phyloP scores from a whole-genome alignment of 2,797 vertebrate species.

The Coilia nasus region DNA sequence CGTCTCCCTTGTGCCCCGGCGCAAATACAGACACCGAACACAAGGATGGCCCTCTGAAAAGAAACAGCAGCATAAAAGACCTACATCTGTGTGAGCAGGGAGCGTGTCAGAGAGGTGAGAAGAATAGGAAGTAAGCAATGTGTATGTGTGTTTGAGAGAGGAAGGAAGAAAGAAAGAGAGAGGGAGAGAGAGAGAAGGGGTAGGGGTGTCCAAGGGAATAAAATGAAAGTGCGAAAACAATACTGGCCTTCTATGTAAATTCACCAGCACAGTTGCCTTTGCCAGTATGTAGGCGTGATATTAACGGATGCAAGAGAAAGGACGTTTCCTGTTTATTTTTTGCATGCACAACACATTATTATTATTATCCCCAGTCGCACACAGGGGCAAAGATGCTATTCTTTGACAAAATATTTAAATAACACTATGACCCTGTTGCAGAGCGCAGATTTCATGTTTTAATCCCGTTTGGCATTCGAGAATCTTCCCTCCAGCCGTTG shows the following conservation, averaged over 20 bases:
- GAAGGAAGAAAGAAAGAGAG: constrained; percentile 20
- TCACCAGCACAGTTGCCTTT: constrained; percentile 16
- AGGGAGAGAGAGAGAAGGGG: neutral
- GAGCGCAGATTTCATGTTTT: constrained; percentile 45
- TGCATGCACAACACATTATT: constrained; percentile 18
- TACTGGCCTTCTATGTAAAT: constrained; percentile 26
- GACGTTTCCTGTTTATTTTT: constrained; percentile 42
- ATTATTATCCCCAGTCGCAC: constrained; percentile 24
- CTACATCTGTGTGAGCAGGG: constrained; percentile 41
- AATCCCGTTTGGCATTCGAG: constrained; percentile 56
- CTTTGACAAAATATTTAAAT: constrained; percentile 19
- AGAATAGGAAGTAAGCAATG: constrained; percentile 31
- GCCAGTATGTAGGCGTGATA: constrained; percentile 34
- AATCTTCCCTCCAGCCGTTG: constrained; percentile 37
- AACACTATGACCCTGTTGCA: constrained; percentile 42
- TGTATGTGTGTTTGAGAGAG: constrained; percentile 5
- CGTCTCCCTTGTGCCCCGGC: neutral
- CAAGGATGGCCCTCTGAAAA: constrained; percentile 34
- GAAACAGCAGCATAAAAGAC: constrained; percentile 34
- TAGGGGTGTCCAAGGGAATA: neutral
- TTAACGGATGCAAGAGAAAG: constrained; percentile 33
- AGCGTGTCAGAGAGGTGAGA: constrained; percentile 26
- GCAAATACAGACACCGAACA: neutral
- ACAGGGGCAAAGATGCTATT: constrained; percentile 33
- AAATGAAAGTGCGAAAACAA: neutral